Evolutionary conservation across 2,797 vertebrate species (phyloP).

Genomic region (Peromyscus attwateri): DNA sequence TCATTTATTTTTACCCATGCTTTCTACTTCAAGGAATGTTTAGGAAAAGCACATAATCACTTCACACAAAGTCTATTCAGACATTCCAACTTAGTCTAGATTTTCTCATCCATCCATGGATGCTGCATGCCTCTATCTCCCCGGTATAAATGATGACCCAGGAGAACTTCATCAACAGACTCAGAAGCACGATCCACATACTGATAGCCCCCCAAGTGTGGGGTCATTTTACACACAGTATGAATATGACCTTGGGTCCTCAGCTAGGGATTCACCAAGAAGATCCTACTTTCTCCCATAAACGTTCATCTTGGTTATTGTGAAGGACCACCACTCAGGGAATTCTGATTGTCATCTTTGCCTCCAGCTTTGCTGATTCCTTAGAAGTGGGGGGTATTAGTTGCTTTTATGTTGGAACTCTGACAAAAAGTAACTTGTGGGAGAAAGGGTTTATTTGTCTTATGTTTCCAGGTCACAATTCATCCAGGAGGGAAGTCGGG

Average conservation of each 20-base stretch:
- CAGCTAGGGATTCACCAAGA: neutral
- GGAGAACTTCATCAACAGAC: constrained; percentile 3
- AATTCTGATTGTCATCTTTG: neutral
- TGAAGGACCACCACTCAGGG: neutral
- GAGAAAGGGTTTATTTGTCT: neutral
- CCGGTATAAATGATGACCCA: neutral
- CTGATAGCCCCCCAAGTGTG: neutral
- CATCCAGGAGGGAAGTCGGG: neutral
- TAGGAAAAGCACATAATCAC: neutral
- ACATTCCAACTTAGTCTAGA: neutral
- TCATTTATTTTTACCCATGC: constrained; percentile 20
- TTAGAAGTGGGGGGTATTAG: neutral
- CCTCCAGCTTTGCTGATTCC: neutral
- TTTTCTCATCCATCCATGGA: neutral
- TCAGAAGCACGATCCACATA: neutral
- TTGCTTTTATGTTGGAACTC: neutral
- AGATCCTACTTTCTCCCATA: neutral
- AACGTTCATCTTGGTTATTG: neutral
- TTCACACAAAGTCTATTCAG: neutral
- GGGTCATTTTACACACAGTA: neutral
- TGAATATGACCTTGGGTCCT: neutral
- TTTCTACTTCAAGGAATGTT: neutral
- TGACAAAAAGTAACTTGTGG: neutral
- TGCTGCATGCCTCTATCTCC: neutral
- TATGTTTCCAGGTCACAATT: neutral